Evolutionary conservation across 2,888 invertebrate species (phyloP), one percentile per base, ranked within the genome.

Genomic region (Lasioglossum morio): DNA sequence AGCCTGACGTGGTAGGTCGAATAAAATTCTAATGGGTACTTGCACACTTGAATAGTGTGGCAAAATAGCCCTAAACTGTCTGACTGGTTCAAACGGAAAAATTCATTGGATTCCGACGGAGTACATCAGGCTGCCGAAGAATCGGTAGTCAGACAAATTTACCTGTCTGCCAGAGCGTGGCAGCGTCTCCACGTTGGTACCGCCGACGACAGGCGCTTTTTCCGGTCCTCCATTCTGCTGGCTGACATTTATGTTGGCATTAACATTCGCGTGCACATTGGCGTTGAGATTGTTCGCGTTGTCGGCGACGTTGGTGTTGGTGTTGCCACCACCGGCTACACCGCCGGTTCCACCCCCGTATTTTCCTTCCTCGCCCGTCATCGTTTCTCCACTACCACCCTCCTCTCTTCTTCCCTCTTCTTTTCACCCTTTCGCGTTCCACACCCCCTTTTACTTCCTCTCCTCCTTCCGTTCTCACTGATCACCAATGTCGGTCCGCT

Each of bases 141-240:
- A 69, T 37, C 19, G 66, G 66, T 63, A 63, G 30, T 10, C 19
- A 4, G 66, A 10, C 3, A 37, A 37, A 34, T 78, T 69, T 95
- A 96, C 96, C 96, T 96, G 96, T 95, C 96, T 96, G 88, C 96
- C 96, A 85, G 96, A 95, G 88, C 96, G 95, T 63, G 96, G 96
- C 87, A 96, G 94, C 60, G 96, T 96, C 94, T 96, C 96, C 95
- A 96, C 96, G 93, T 96, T 96, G 87, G 96, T 96, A 87, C 96
- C 96, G 92, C 96, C 96, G 89, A 96, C 96, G 82, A 96, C 96
- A 85, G 96, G 96, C 83, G 96, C 96, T 93, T 96, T 96, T 92
- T 95, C 95, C 90, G 93, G 90, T 84, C 91, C 94, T 79, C 95
- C 95, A 88, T 95, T 95, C 86, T 96, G 96, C 95, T 96, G 96